Conservation (phyloP, 1,140 invertebrate species). For the Trichomalopsis sarcophagae region DNA sequence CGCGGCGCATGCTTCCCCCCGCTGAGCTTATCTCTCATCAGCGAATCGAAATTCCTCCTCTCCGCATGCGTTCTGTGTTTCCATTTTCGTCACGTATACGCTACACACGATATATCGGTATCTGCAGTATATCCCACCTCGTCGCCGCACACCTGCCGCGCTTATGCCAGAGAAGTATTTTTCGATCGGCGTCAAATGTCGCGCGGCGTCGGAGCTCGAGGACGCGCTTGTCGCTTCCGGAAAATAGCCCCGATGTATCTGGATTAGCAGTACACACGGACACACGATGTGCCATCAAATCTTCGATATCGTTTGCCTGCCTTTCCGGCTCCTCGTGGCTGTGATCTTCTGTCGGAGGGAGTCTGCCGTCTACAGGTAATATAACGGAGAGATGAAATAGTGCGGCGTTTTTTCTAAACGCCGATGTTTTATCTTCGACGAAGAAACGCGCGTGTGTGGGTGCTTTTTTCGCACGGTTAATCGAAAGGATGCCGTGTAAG, state of each 20-base stretch:
- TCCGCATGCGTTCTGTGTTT: slow-evolving; percentile 8
- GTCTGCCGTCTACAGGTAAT: slow-evolving; percentile 33
- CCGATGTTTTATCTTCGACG: not conserved
- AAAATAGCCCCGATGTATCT: not conserved
- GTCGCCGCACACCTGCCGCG: not conserved
- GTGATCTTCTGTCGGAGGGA: not conserved
- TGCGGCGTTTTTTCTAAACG: not conserved
- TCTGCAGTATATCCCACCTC: not conserved
- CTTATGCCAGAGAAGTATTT: not conserved
- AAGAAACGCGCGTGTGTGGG: not conserved
- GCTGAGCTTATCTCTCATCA: not conserved
- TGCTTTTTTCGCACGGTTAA: not conserved
- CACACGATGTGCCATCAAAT: slow-evolving; percentile 30
- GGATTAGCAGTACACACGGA: not conserved
- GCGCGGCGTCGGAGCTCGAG: slow-evolving; percentile 7
- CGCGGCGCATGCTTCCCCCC: not conserved
- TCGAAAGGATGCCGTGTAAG: not conserved
- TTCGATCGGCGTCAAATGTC: slow-evolving; percentile 36
- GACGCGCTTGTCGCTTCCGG: not conserved
- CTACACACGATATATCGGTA: not conserved
- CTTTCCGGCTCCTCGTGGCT: slow-evolving; percentile 2
- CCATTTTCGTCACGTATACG: slow-evolving; percentile 6
- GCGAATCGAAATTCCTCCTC: not conserved
- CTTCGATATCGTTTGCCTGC: not conserved
- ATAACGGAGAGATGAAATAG: not conserved